Percentiles rank a stretch among this genome's conserved stretches.
Conservation (phyloP, 2,888 invertebrate genomes). For the Pemphredon lugubris region DNA sequence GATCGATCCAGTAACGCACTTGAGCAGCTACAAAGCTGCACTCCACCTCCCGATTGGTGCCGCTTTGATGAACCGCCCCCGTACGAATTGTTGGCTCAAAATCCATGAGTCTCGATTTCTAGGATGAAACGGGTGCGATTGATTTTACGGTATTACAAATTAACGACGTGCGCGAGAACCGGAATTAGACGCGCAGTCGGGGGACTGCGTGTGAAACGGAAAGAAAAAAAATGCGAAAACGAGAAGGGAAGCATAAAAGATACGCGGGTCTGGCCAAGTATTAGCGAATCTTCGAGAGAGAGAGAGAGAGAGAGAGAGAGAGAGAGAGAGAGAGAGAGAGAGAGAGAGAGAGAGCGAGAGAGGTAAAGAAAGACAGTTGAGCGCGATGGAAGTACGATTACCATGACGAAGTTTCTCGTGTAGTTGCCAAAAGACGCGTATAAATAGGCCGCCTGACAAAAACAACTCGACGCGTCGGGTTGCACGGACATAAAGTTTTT, state of each 20-base stretch:
- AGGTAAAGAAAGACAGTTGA: conserved; percentile 10
- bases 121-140: background rate
- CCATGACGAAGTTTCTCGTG: conserved; percentile 55
- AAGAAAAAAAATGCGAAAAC: too few species aligned
- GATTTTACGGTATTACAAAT: too few species aligned
- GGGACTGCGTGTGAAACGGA: too few species aligned
- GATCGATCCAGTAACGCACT: background rate
- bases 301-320: too few species aligned
- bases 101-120: background rate
- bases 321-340: conserved; percentile 2
- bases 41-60: conserved; percentile 15
- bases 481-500: conserved; percentile 47
- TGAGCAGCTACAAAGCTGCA: conserved; percentile 16
- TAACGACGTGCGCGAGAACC: too few species aligned
- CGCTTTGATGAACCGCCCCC: conserved; percentile 3
- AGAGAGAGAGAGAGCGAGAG: background rate
- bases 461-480: conserved; percentile 53
- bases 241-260: too few species aligned
- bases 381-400: conserved; percentile 18
- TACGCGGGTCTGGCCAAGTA: too few species aligned
- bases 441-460: conserved; percentile 66
- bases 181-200: too few species aligned
- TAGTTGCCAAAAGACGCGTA: conserved; percentile 64
- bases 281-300: too few species aligned
- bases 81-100: background rate